A percentile compares a stretch with the other conserved stretches of the same genome.
Conservation (phyloP, 1,140 invertebrate genomes). For the Philaenus spumarius region DNA sequence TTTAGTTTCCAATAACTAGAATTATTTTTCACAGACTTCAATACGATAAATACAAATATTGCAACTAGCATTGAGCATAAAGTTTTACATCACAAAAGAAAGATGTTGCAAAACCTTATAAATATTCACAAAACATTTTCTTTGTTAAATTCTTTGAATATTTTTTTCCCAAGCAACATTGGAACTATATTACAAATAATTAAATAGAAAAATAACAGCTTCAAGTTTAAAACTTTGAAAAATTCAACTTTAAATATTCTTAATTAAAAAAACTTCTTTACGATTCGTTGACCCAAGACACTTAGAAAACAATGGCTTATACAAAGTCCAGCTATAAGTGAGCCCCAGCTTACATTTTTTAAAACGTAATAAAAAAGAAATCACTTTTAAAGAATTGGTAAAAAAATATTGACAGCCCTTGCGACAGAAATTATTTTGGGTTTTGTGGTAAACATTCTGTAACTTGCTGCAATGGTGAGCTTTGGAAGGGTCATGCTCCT, state of each 20-base stretch:
- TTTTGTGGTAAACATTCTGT: not conserved
- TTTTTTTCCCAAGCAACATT: no score
- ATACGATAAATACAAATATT: no score
- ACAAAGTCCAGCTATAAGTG: not conserved
- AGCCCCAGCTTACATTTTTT: not conserved
- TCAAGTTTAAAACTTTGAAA: no score
- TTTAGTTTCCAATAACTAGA: no score
- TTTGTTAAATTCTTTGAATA: no score
- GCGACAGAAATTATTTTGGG: not conserved
- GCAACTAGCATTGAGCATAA: no score
- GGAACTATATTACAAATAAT: constrained; percentile 3
- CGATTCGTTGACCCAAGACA: constrained; percentile 28
- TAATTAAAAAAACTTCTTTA: not conserved
- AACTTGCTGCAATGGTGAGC: not conserved
- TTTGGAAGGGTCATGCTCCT: constrained; percentile 57
- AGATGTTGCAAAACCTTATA: no score
- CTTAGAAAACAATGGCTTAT: constrained; percentile 17
- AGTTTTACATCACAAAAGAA: no score
- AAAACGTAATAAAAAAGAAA: not conserved
- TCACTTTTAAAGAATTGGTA: not conserved
- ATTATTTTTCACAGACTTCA: no score
- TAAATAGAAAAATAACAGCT: constrained; percentile 10
- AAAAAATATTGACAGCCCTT: not conserved
- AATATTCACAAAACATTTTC: no score
- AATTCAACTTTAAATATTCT: no score